Base-by-base conservation (phyloP, 2,888 invertebrate species). In the Nebria salina region DNA sequence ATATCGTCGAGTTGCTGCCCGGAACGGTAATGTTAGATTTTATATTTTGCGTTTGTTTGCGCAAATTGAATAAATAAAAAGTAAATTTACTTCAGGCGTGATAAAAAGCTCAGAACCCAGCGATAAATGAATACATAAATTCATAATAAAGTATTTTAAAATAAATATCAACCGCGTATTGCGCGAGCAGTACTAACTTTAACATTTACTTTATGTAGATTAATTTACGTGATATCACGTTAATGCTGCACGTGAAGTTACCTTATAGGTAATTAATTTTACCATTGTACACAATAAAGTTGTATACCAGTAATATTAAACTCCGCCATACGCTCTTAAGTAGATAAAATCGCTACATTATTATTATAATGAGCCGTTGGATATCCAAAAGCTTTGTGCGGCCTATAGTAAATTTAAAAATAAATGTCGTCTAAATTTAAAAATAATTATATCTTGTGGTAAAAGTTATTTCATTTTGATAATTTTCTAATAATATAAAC, bases 201-300 rank as follows among this genome's bases (percentile, higher is more conserved):
- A 64, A 75, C 80, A 80, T 80, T 80, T 80, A 80, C 75, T 80
- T 80, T 80, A 80, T 80, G 80, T 75, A 80, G 80, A 80, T 80
- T 80, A 75, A 80, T 75, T 80, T 80, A 75, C 68, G 70, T 25
- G 80, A 80, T 80, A 80, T 72, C 75, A 75, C 13, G 68, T 75
- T 80, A 80, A 75, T 80, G 80, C 64, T 80, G 80, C 70, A 70
- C 80, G 75, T 75, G 65, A 80, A 80, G 80, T 75, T 80, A 80
- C 80, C 80, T 80, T 34, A 42, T 11, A 80, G 75, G 80, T 80
- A 75, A 80, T 80, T 80, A 75, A 80, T 80, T 80, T 80, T 70
- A 15, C 43, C 75, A 64, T 74, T 68, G 41, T 80, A 75, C 26
- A 79, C 75, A 79, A 79, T 79, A 75, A 80, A 70, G 80, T 80